These are phyloP conservation scores for Tragulus kanchil DNA, from an alignment of 2,113 vertebrate species.

Conservation along the genomic window DNA sequence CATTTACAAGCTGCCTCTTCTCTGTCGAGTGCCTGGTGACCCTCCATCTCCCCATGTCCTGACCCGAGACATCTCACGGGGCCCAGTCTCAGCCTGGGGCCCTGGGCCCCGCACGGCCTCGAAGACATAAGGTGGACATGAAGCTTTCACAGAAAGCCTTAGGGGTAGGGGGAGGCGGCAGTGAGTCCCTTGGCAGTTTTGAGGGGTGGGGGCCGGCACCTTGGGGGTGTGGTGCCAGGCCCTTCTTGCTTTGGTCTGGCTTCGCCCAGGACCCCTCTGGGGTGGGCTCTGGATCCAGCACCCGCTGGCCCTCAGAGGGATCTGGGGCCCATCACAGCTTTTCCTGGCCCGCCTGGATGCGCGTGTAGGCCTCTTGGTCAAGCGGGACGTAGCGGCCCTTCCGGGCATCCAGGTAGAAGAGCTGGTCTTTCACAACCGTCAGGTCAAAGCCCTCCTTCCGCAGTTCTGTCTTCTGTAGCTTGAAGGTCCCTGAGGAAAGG, in stretches of 20 bases:
- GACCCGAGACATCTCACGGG: slow-evolving; percentile 23
- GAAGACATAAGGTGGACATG: not conserved
- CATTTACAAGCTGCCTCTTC: not conserved
- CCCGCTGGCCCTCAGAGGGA: slow-evolving; percentile 46
- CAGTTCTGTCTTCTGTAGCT: slow-evolving; percentile 96
- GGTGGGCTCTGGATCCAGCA: slow-evolving; percentile 50
- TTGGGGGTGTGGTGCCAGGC: not conserved
- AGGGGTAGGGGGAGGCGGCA: slow-evolving; percentile 47
- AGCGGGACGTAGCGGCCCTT: slow-evolving; percentile 91
- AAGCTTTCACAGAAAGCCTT: slow-evolving; percentile 83
- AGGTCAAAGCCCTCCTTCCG: slow-evolving; percentile 94
- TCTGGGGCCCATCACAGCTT: slow-evolving; percentile 89
- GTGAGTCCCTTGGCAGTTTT: slow-evolving; percentile 78
- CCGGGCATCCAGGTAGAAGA: slow-evolving; percentile 95
- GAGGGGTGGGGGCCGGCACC: slow-evolving; percentile 11
- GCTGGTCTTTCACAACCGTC: slow-evolving; percentile 89
- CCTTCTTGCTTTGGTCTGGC: slow-evolving; percentile 80
- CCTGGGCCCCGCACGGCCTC: not conserved
- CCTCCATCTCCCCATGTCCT: not conserved
- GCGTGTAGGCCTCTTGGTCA: slow-evolving; percentile 88
- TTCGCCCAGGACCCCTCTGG: slow-evolving; percentile 40
- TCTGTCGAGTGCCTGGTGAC: not conserved
- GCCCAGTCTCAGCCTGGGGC: slow-evolving; percentile 3
- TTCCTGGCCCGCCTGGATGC: slow-evolving; percentile 93
- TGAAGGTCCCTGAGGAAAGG: slow-evolving; percentile 93